phyloP scores from a whole-genome alignment of 92 coral and sea anemone genomes.

The Meandrina meandrites region DNA sequence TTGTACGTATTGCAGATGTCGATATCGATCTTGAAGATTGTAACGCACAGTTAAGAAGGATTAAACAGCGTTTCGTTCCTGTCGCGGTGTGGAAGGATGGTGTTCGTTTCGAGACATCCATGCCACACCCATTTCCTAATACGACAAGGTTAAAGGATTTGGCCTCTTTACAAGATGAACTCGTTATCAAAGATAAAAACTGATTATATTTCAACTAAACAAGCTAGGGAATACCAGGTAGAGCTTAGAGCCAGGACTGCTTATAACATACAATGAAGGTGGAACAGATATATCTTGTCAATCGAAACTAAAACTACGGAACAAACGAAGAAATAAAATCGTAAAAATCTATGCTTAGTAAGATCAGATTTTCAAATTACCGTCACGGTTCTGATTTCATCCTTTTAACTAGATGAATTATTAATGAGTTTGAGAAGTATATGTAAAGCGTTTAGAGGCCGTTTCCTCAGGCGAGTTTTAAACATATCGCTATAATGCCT shows the following conservation, averaged over 20 bases:
- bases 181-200: constrained; percentile 3
- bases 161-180: constrained; percentile 12
- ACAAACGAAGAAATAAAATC: too few relatives aligned
- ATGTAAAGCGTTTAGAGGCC: too few relatives aligned
- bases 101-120: constrained; percentile 15
- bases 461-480: too few relatives aligned
- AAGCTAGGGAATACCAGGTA: not conserved
- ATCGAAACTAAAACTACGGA: too few relatives aligned
- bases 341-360: too few relatives aligned
- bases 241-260: not conserved
- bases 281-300: too few relatives aligned
- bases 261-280: too few relatives aligned
- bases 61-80: constrained; percentile 55
- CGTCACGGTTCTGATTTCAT: too few relatives aligned
- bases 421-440: too few relatives aligned
- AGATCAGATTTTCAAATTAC: too few relatives aligned
- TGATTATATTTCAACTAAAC: not conserved
- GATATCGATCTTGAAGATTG: constrained; percentile 74
- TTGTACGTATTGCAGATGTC: constrained; percentile 55
- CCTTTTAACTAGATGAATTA: too few relatives aligned
- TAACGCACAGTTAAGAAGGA: constrained; percentile 61
- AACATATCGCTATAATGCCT: too few relatives aligned
- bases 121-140: constrained; percentile 55
- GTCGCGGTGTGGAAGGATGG: constrained; percentile 87
- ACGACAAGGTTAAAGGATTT: constrained; percentile 8